These are phyloP conservation scores for Acleris cristana DNA, from an alignment of 2,888 invertebrate genomes.

Conservation along the genomic window DNA sequence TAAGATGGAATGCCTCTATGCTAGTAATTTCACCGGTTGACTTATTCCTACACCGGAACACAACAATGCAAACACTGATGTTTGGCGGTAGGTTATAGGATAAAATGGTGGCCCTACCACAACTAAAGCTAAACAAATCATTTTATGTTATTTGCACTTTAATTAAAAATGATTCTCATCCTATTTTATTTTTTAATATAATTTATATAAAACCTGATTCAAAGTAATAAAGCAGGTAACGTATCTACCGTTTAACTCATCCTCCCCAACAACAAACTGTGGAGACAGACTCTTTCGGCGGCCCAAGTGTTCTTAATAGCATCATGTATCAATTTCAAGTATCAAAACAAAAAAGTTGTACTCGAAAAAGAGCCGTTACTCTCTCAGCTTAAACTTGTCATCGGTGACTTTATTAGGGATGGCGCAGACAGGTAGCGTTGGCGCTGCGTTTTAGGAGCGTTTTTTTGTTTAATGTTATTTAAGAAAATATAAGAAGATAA, in stretches of 20 bases:
- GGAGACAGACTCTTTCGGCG: slow-evolving; percentile 34
- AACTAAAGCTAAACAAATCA: too few species aligned
- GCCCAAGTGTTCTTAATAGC: slow-evolving; percentile 64
- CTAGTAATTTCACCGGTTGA: too few species aligned
- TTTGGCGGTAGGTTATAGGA: too few species aligned
- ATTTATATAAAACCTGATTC: not conserved
- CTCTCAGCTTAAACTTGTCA: slow-evolving; percentile 62
- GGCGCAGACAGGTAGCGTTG: slow-evolving; percentile 40
- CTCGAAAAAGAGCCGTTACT: slow-evolving; percentile 54
- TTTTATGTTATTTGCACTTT: too few species aligned
- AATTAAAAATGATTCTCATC: too few species aligned
- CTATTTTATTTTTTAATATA: too few species aligned
- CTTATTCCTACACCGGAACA: too few species aligned
- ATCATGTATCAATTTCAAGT: slow-evolving; percentile 67
- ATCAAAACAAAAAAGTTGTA: slow-evolving; percentile 55
- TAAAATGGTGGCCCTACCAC: too few species aligned
- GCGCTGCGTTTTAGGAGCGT: slow-evolving; percentile 2
- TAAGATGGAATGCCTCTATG: too few species aligned
- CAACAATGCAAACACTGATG: too few species aligned
- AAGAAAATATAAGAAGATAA: not conserved
- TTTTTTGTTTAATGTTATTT: not conserved
- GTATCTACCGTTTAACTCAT: slow-evolving; percentile 19
- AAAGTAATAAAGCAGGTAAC: not conserved
- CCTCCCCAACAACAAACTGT: slow-evolving; percentile 20
- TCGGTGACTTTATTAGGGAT: slow-evolving; percentile 59